Evolutionary conservation across 2,113 vertebrate species (phyloP), one percentile per base, ranked within the genome.

Genomic region (Tympanuchus pallidicinctus): DNA sequence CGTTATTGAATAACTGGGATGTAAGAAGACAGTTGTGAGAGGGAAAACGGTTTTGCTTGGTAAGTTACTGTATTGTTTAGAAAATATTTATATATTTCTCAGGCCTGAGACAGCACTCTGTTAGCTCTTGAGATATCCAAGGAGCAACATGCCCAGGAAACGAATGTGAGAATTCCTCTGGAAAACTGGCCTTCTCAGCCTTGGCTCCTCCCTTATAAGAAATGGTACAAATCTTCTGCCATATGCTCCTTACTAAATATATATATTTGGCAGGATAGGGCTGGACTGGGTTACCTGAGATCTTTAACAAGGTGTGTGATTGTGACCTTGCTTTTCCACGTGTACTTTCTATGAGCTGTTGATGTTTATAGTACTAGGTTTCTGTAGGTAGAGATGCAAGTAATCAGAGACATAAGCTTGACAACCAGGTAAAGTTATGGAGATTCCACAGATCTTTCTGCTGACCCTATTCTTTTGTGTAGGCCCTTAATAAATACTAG

Each of bases 1-100:
- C 34, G 32, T 8, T 54, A 8, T 79, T 80, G 74, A 94, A 52
- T 64, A 90, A 38, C 27, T 75, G 42, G 92, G 22, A 83, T 66
- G 5, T 10, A 56, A 71, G 75, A 65, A 84, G 79, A 43, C 25
- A 28, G 32, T 17, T 79, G 42, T 59, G 42, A 61, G 19, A 85
- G 32, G 64, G 72, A 74, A 70, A 64, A 36, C 14, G 7, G 11
- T n/a, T 80, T 65, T 81, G 13, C 42, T 74, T 77, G 50, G 18
- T 22, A 73, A 70, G 48, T 40, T 71, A 56, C 47, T 83, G 8
- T 13, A 22, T 43, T 57, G 22, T 65, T 92, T 38, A 76, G 27
- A n/a, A 87, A 45, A 69, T 63, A 25, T 27, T 82, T 66, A 1
- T 69, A 1, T 57, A 13, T 40, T 64, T 64, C 50, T 40, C 30